Evolutionary conservation across 2,888 invertebrate genomes (phyloP), one percentile per base, ranked within the genome.

Genomic region (Syrphus vitripennis): DNA sequence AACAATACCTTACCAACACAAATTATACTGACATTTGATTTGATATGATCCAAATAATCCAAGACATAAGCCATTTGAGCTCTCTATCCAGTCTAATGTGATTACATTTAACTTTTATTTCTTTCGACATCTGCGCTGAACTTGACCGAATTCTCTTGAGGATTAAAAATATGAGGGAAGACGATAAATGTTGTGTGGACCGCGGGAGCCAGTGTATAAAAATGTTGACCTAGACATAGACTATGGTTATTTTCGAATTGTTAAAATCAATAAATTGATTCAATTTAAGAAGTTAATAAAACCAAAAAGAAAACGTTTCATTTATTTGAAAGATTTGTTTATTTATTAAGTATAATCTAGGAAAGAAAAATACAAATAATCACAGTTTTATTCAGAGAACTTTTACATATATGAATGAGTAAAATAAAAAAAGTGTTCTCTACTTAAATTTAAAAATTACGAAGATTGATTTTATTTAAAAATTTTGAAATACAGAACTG

Each of bases 41-140:
- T 72, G 61, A 61, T 40, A 53, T 81, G 76, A 86, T 77, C 74
- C 86, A 74, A 82, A 86, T 70, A 50, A 55, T 48, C 34, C n/a
- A n/a, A 31, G 86, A 82, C 82, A n/a, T n/a, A 82, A 59, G 31
- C 55, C 50, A 82, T 82, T 82, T 86, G 86, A 82, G 77, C 63
- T 82, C 70, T 70, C 77, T 82, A 74, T 70, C 77, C 69, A 21
- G 78, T 86, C 74, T 65, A 70, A 70, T 53, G 59, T 72, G 77
- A 86, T 86, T 86, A 82, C 77, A 40, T 70, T 50, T 55, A 34
- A 55, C 77, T 78, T 78, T 82, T 74, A 82, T 82, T 57, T 42
- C 57, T 19, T 57, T 21, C 19, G 70, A 74, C 86, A 82, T 78
- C 72, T 70, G 74, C 61, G 67, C 55, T 82, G 70, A 86, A 86